phyloP scores from a whole-genome alignment of 2,113 vertebrate genomes.

The Pollachius pollachius region DNA sequence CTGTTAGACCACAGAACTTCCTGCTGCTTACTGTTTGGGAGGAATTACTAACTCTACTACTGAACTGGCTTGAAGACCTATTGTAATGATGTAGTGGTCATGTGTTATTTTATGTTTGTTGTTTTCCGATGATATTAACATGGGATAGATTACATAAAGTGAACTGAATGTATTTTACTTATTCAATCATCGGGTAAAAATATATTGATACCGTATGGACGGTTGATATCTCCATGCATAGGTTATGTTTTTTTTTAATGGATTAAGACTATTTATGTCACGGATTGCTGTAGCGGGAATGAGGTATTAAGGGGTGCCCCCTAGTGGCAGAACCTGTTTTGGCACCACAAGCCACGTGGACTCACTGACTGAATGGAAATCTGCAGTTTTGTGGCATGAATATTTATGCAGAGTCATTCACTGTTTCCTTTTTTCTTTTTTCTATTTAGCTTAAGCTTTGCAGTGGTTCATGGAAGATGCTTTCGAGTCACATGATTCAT shows the following conservation, averaged over 20 bases:
- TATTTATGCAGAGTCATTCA: conserved; percentile 56
- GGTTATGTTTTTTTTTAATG: conserved; percentile 29
- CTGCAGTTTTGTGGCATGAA: conserved; percentile 61
- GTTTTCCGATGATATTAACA: conserved; percentile 12
- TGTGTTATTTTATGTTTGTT: conserved; percentile 13
- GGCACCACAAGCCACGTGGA: conserved; percentile 1
- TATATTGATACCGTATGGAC: not conserved
- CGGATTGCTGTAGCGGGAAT: not conserved
- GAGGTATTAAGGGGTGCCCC: conserved; percentile 25
- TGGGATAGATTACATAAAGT: conserved; percentile 28
- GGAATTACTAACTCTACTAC: conserved; percentile 26
- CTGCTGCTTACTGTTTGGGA: conserved; percentile 49
- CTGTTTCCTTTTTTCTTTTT: conserved; percentile 29
- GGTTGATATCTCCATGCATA: conserved; percentile 11
- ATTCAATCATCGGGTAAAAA: conserved; percentile 18
- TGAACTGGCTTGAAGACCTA: conserved; percentile 33
- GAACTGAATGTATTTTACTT: conserved; percentile 60
- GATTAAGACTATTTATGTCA: conserved; percentile 5
- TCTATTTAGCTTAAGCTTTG: conserved; percentile 36
- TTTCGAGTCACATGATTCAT: conserved; percentile 27
- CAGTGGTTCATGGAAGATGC: conserved; percentile 20
- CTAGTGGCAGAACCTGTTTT: conserved; percentile 33
- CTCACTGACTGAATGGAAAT: conserved; percentile 50
- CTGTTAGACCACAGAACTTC: conserved; percentile 11
- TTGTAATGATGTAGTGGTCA: conserved; percentile 22